Conservation (phyloP, 2,888 invertebrate genomes). For the Melanargia galathea region DNA sequence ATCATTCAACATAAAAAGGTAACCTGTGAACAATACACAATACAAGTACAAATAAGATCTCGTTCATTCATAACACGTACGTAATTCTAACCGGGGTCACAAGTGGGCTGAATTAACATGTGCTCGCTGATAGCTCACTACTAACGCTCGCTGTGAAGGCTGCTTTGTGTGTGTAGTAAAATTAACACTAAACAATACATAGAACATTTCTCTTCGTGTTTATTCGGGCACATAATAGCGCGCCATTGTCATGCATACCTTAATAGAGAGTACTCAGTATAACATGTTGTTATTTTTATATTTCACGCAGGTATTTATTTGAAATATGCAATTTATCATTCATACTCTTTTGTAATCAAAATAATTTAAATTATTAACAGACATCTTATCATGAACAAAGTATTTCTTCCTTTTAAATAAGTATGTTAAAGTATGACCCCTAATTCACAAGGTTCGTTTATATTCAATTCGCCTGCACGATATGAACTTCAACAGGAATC, state of each 20-base stretch:
- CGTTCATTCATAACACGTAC: constrained; percentile 26
- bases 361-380: background rate
- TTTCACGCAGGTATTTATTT: no score
- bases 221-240: constrained; percentile 3
- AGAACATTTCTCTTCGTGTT: constrained; percentile 34
- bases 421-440: background rate
- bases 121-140: constrained; percentile 40
- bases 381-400: background rate
- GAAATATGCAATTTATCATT: no score
- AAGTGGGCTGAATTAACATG: constrained; percentile 42
- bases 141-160: constrained; percentile 28
- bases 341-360: background rate
- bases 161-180: constrained; percentile 38
- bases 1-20: background rate
- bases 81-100: constrained; percentile 29
- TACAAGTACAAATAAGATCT: constrained; percentile 19
- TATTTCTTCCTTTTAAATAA: background rate
- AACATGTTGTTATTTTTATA: background rate
- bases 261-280: background rate
- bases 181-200: constrained; percentile 44
- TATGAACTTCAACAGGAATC: background rate
- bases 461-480: no score
- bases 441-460: no score
- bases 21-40: background rate
- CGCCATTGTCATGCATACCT: background rate